Base-by-base conservation (phyloP, 2,797 vertebrate species). In the Momotus momota region DNA sequence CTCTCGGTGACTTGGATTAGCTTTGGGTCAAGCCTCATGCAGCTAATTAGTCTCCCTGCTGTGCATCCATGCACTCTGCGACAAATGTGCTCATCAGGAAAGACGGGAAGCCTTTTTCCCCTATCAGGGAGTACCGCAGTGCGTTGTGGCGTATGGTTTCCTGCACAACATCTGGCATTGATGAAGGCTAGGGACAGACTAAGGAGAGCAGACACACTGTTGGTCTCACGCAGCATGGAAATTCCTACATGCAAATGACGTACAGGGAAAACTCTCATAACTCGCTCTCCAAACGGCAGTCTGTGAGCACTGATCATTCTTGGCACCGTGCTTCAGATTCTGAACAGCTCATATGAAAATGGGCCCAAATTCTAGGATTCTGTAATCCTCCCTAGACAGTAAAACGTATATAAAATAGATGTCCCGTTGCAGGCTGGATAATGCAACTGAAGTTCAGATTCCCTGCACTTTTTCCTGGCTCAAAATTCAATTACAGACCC, bases 111-210 rank as follows among this genome's bases (percentile, higher is more conserved):
- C 14, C 60, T 80, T 88, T 88, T 70, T 27, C 62, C 75, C 77
- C 78, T 93, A 12, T 61, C 18, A 29, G 67, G 52, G 55, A 52
- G 6, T 72, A 78, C 72, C 38, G 20, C 4, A 82, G 29, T 38
- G 46, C 33, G 27, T 69, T 49, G 41, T 86, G 58, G 51, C 51
- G 22, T 43, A 38, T 23, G 41, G 17, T 71, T 95, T 91, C 55
- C 78, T 88, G 75, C 64, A 80, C 71, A 90, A 84, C 93, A 95
- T 93, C 81, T 96, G 95, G 67, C 71, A 35, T 2, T 67, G 80
- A 90, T 95, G 67, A 82, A 52, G 20, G 38, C 9, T 43, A 73
- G 77, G 92, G 88, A 73, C 71, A 82, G 45, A 15, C n/a, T 61
- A 60, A 80, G 85, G 57, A 77, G 54, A 95, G 57, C 70, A 94